Evolutionary conservation across 2,797 vertebrate species (phyloP), one percentile per base, ranked within the genome.

Genomic region (Naso thynnoides): DNA sequence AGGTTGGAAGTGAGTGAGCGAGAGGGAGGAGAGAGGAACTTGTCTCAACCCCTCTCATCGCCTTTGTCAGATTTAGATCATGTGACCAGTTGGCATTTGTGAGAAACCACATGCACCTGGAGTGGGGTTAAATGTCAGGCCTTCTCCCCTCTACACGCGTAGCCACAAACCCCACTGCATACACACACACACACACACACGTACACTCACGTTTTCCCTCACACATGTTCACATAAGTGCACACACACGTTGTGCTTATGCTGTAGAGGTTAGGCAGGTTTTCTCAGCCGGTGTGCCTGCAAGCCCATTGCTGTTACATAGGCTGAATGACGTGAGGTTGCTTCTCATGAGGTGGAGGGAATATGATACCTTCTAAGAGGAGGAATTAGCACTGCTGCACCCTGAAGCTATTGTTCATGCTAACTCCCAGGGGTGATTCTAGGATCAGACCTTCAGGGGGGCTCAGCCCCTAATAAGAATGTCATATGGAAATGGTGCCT

Each of bases 81-180:
- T 90, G 94, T 96, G 95, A 95, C 88, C 88, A 89, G 62, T 73
- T 96, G 95, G 95, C 95, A 95, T 96, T 95, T 95, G 94, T 95
- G 90, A 95, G 83, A 96, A 97, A 96, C 96, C 96, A 92, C 95
- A 96, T 83, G 94, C 96, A 96, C 95, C 96, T 96, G 96, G 95
- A 93, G 86, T 87, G 90, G 93, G 92, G 95, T 95, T 95, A 96
- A 96, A 96, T 96, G 95, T 96, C 95, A 96, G 69, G 63, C 65
- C 69, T 73, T 81, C 70, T 73, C 67, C 65, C 55, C 78, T 58
- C 26, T 50, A 66, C 68, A 65, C 13, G 63, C 50, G 16, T 45
- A 72, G 55, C 81, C 81, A 61, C 85, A 86, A 70, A 67, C 72
- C 75, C 49, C 73, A 57, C 71, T 47, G 33, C 33, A 36, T 41